Base-by-base conservation (phyloP, 1,140 invertebrate genomes). In the Macrosteles quadrilineatus region DNA sequence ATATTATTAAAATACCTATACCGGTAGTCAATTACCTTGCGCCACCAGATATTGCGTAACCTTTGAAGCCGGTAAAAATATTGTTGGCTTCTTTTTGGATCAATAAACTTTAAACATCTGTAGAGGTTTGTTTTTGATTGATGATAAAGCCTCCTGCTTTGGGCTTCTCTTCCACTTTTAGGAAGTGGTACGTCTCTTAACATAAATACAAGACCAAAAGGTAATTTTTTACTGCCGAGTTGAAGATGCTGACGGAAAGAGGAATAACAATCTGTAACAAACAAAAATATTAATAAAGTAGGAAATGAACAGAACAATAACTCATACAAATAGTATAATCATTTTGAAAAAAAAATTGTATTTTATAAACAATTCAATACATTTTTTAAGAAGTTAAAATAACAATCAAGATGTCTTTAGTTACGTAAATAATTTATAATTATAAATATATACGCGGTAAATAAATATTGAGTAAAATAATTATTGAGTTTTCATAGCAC, bases 41-140 rank as follows among this genome's bases (percentile, higher is more conserved):
- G 87, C 91, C 91, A 94, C 91, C 91, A 94, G 70, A 89, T 87
- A 78, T 90, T 91, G 68, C 90, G 84, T 75, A 91, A 86, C 72
- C 88, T 84, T 75, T 92, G 90, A 80, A 88, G 87, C 65, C 88
- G 85, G 75, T 89, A 85, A 77, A 88, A 90, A 76, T 86, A 83
- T 71, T 84, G 83, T 76, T 81, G 83, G 19, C 81, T 74, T 74
- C 83, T 79, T 45, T 78, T 72, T 11, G 78, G 77, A 32, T 75
- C 21, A 30, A 80, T 66, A 75, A 82, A 83, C 80, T 0, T 75
- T 78, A 53, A 73, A 80, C 74, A 76, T 80, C 36, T 83, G 77
- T 50, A 31, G 2, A 73, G 71, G 25, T 73, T 12, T 70, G 75
- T 74, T 65, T 36, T 45, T 40, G 70, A 43, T 53, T 63, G 2